Base-by-base conservation (phyloP, 2,797 vertebrate species). In the Myiotriccus ornatus region DNA sequence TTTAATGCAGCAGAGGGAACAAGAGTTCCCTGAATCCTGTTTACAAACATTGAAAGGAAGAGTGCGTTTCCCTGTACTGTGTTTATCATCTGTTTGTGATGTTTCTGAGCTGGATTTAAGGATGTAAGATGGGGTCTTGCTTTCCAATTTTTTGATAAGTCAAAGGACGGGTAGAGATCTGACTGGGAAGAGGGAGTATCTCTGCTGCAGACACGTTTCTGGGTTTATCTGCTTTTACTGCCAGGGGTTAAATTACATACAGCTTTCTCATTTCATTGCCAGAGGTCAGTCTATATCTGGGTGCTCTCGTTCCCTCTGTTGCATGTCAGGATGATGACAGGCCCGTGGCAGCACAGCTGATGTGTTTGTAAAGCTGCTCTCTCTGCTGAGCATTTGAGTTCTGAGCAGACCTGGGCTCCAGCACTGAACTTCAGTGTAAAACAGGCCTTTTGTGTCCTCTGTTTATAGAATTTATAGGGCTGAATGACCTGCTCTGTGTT, bases 401-500 rank as follows among this genome's bases (percentile, higher is more conserved):
- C 75, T 46, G 50, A 8, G 46, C 55, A 89, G 74, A 74, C 30
- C 46, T 0, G 0, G 57, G 28, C 55, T 65, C 3, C 78, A 69
- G 44, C 53, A n/a, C 39, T 27, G 30, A 69, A 60, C 55, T 73
- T 84, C 21, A 15, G 14, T 37, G n/a, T 28, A 50, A 75, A 71
- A 18, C 39, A 68, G 69, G 7, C 34, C 57, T 87, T 79, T 55
- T 94, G 37, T 89, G 18, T 28, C 53, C 47, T 55, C 35, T 37
- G 14, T 47, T 81, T 43, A 4, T 46, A 28, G 41, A 60, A 39
- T 63, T 59, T 63, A 6, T 47, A 23, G 30, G 65, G 32, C 79
- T 73, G 25, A 78, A 56, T 73, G 67, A 91, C 23, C 44, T 89
- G 60, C 59, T 95, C 69, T 97, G 60, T 96, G 57, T 96, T 87